These are phyloP conservation scores for Dermatophagoides farinae DNA, from an alignment of 1,140 invertebrate species.

Conservation along the genomic window DNA sequence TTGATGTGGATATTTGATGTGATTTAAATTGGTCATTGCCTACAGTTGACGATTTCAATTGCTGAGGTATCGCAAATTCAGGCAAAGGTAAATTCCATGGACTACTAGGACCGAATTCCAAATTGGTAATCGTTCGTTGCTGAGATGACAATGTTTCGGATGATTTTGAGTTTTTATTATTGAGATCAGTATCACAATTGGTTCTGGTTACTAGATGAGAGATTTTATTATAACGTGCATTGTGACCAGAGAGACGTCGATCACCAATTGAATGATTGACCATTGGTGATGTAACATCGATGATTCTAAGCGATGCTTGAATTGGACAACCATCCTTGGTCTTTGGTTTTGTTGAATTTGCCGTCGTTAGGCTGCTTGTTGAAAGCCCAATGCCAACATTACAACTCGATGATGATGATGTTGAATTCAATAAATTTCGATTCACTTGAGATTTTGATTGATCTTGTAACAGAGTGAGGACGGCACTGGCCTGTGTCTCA, in stretches of 20 bases:
- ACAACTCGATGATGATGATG: no score
- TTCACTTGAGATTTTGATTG: no score
- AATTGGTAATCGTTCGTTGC: not conserved
- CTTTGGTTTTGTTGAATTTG: not conserved
- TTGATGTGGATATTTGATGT: not conserved
- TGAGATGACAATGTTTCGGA: not conserved
- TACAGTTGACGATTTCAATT: not conserved
- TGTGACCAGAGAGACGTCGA: conserved; percentile 8
- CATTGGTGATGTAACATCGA: conserved; percentile 10
- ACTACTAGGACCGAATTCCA: conserved; percentile 13
- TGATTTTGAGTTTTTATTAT: not conserved
- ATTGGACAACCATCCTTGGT: not conserved
- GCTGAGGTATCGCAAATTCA: conserved; percentile 46
- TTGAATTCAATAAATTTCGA: no score
- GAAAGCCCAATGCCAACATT: not conserved
- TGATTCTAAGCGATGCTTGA: conserved; percentile 16
- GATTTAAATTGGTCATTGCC: not conserved
- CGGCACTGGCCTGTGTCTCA: no score
- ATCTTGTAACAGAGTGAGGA: no score
- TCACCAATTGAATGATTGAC: conserved; percentile 7
- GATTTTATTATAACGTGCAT: not conserved
- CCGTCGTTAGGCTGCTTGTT: not conserved
- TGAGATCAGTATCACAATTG: conserved; percentile 9
- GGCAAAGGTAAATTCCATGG: conserved; percentile 58
- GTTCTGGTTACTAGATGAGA: not conserved